Conservation (phyloP, 1,140 invertebrate species). For the Scaptomyza pallida region DNA sequence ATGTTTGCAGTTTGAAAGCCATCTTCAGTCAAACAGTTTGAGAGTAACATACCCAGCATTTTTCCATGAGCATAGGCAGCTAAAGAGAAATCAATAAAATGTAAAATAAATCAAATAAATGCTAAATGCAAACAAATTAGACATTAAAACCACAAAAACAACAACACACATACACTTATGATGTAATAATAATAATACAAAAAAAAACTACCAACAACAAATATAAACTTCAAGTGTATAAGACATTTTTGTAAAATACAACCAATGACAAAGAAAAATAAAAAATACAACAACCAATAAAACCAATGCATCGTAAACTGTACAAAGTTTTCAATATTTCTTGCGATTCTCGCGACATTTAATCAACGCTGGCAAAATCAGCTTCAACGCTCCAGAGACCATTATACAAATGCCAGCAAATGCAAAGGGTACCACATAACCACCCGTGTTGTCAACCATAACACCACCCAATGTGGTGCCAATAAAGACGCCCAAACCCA, state of each 20-base stretch:
- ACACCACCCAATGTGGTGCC: slow-evolving; percentile 65
- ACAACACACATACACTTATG: slow-evolving; percentile 3
- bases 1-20: not conserved
- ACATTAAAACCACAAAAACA: slow-evolving; percentile 21
- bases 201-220: not conserved
- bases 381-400: slow-evolving; percentile 49
- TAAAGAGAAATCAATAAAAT: slow-evolving; percentile 6
- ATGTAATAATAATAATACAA: slow-evolving; percentile 35
- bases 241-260: slow-evolving; percentile 61
- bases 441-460: slow-evolving; percentile 32
- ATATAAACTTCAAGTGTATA: slow-evolving; percentile 30
- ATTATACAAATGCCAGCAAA: slow-evolving; percentile 69
- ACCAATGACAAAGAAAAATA: slow-evolving; percentile 16
- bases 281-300: slow-evolving; percentile 35
- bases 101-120: slow-evolving; percentile 47
- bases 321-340: not conserved
- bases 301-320: slow-evolving; percentile 29
- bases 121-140: slow-evolving; percentile 42
- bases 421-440: slow-evolving; percentile 51
- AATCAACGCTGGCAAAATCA: slow-evolving; percentile 44
- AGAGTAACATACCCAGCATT: not conserved
- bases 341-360: not conserved
- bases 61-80: not conserved
- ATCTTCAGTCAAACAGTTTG: not conserved
- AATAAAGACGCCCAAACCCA: slow-evolving; percentile 71